Conservation (phyloP, 1,140 invertebrate species). For the Heterodera schachtii region DNA sequence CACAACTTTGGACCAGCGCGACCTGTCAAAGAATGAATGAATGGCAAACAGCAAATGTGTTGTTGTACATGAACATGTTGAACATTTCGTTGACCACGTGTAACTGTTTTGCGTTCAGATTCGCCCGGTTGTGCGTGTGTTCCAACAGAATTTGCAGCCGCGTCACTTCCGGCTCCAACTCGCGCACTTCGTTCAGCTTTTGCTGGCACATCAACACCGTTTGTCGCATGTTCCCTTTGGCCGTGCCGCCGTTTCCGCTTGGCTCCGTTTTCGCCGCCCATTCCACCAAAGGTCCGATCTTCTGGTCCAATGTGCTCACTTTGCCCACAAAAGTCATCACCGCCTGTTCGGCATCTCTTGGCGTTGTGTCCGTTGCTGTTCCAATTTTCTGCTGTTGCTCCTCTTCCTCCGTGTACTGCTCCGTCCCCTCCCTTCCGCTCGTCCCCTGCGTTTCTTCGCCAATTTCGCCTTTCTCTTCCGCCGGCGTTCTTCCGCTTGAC, state of each 20-base stretch:
- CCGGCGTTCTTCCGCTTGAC: not conserved
- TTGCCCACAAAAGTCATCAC: constrained; percentile 39
- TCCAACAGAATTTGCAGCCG: constrained; percentile 54
- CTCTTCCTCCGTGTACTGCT: not conserved
- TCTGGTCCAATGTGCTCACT: constrained; percentile 37
- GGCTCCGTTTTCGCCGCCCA: constrained; percentile 48
- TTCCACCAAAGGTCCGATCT: constrained; percentile 48
- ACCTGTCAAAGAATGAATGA: constrained; percentile 10
- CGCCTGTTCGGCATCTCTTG: not conserved
- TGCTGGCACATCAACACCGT: constrained; percentile 56
- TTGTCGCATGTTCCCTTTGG: constrained; percentile 39
- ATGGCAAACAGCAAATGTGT: not conserved
- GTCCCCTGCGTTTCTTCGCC: not conserved
- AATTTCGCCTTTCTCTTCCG: not conserved
- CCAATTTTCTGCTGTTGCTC: not conserved
- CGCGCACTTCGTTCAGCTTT: constrained; percentile 55
- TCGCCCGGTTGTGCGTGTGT: constrained; percentile 44
- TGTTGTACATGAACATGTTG: constrained; percentile 50
- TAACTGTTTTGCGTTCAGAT: constrained; percentile 45
- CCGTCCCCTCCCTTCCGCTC: not conserved
- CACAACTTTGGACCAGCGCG: constrained; percentile 47
- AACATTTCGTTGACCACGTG: constrained; percentile 61
- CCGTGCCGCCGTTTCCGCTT: constrained; percentile 12
- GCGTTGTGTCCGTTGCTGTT: constrained; percentile 3
- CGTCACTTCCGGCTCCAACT: constrained; percentile 51